A percentile compares a stretch with the other conserved stretches of the same genome.
These are phyloP conservation scores for Aegithalos caudatus DNA, from an alignment of 2,113 vertebrate genomes.

Conservation along the genomic window DNA sequence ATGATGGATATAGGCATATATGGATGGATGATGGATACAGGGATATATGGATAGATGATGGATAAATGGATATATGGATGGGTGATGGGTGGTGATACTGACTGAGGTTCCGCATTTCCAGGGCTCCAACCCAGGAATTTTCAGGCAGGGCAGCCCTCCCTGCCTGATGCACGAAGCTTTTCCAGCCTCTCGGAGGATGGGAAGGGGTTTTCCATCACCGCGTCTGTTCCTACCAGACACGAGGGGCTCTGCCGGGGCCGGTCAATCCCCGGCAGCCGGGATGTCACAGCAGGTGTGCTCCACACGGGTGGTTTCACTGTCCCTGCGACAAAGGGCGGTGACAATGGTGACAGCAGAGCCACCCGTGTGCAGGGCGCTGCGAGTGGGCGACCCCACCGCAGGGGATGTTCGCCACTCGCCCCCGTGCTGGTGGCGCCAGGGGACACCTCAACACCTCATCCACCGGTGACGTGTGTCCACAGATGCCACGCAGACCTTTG, in stretches of 20 bases:
- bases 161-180: background rate
- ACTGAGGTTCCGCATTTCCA: background rate
- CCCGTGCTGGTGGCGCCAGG: background rate
- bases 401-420: background rate
- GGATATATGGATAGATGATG: background rate
- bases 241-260: background rate
- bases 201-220: background rate
- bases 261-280: background rate
- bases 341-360: background rate
- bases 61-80: background rate
- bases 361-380: accelerated
- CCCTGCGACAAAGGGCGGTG: accelerated
- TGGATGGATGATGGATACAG: background rate
- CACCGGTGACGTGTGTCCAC: accelerated
- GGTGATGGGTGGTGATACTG: no score
- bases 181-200: accelerated
- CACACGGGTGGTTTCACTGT: accelerated
- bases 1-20: no score
- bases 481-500: background rate
- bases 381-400: background rate
- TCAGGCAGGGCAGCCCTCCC: background rate
- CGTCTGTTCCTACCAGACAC: accelerated
- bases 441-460: background rate
- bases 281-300: background rate
- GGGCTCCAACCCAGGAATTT: background rate